A percentile compares a stretch with the other conserved stretches of the same genome.
Evolutionary conservation across 1,140 invertebrate genomes (phyloP).

Genomic region (Bombus impatiens): DNA sequence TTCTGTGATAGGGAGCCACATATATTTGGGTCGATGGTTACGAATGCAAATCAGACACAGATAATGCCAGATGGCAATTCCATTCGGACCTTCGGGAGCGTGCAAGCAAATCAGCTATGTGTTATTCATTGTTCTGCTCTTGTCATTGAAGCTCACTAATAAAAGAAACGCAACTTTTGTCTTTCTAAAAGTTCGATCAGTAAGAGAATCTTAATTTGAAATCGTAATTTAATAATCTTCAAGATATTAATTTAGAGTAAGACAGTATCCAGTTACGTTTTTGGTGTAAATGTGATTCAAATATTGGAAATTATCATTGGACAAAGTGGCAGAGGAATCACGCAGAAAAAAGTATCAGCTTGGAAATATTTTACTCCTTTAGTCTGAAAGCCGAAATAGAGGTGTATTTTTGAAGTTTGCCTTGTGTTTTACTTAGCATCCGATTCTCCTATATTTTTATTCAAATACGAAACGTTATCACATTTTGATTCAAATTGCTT

Average conservation of each 20-base stretch:
- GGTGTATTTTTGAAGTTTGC: neutral
- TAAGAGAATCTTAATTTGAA: neutral
- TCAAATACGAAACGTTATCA: neutral
- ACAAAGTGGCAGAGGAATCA: neutral
- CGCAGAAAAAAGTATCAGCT: neutral
- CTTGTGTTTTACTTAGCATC: neutral
- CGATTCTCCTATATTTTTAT: neutral
- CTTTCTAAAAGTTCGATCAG: neutral
- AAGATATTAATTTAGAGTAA: neutral
- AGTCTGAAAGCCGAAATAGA: neutral
- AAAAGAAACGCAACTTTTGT: neutral
- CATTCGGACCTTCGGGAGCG: neutral
- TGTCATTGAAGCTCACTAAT: neutral
- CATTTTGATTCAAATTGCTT: neutral
- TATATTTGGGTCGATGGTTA: slow-evolving; percentile 32
- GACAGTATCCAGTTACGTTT: neutral
- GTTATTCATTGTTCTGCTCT: neutral
- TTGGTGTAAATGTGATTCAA: neutral
- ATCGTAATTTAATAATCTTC: neutral
- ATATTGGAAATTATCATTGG: neutral
- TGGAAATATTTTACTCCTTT: neutral
- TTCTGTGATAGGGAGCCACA: slow-evolving; percentile 28
- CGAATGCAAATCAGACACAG: slow-evolving; percentile 34
- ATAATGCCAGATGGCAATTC: slow-evolving; percentile 34
- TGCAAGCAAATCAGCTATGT: slow-evolving; percentile 40